Conservation (phyloP, 2,797 vertebrate species). For the Pipistrellus nathusii region DNA sequence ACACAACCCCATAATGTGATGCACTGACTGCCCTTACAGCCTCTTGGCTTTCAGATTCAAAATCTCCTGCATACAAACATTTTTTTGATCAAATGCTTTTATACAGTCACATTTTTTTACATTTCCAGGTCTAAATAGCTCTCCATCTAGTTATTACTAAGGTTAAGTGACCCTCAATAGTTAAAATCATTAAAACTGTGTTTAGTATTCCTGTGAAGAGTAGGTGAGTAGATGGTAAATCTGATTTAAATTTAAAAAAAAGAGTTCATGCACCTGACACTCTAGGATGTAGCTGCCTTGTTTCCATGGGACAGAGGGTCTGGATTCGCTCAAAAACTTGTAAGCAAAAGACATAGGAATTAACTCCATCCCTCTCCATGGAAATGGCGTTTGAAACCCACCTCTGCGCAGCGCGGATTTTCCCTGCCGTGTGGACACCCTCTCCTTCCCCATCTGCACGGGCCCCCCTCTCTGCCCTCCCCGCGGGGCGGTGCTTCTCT, state of each 20-base stretch:
- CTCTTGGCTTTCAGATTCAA: background rate
- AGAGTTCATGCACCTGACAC: background rate
- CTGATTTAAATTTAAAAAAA: background rate
- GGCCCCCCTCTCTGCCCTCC: conserved; percentile 54
- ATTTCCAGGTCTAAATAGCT: background rate
- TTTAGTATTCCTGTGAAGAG: background rate
- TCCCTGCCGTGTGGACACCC: background rate
- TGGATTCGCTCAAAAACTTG: background rate
- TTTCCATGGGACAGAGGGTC: background rate
- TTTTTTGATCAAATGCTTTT: conserved; percentile 17
- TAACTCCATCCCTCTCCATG: background rate
- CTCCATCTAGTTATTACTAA: background rate
- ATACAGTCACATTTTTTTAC: background rate
- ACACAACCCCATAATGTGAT: no score
- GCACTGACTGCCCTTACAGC: background rate
- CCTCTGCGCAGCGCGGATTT: background rate
- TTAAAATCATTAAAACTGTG: background rate
- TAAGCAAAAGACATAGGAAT: background rate
- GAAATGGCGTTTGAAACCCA: conserved; percentile 17
- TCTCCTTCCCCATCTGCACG: conserved; percentile 51
- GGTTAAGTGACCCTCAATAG: background rate
- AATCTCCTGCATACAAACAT: background rate
- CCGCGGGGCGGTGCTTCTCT: conserved; percentile 61
- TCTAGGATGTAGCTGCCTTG: background rate
- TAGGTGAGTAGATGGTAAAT: background rate